Conservation (phyloP, 2,797 vertebrate species). For the Neomorphus geoffroyi region DNA sequence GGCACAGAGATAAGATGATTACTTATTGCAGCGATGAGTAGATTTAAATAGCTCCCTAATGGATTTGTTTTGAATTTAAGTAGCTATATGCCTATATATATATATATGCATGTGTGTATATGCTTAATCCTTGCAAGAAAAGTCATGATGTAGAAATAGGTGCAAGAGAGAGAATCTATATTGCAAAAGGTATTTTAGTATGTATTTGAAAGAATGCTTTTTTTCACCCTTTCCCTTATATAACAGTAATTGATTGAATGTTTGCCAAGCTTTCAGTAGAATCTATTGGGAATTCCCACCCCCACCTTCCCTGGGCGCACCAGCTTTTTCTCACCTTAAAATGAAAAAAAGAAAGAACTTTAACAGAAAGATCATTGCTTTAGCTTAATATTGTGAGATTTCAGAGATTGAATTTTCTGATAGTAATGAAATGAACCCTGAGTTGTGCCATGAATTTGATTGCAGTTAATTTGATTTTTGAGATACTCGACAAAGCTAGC, state of each 20-base stretch:
- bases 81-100: background rate
- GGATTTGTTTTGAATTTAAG: constrained; percentile 27
- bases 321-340: constrained; percentile 69
- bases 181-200: constrained; percentile 43
- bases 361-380: constrained; percentile 73
- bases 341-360: constrained; percentile 76
- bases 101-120: background rate
- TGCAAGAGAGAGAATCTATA: constrained; percentile 49
- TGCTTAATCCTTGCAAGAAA: constrained; percentile 27
- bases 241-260: constrained; percentile 64
- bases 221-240: constrained; percentile 27
- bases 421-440: constrained; percentile 68
- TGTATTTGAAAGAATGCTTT: constrained; percentile 33
- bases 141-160: background rate
- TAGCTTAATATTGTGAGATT: constrained; percentile 75
- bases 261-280: constrained; percentile 66
- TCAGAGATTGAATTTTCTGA: constrained; percentile 70
- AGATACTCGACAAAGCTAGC: constrained; percentile 40
- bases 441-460: constrained; percentile 64
- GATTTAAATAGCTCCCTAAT: constrained; percentile 6
- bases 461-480: constrained; percentile 68
- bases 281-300: constrained; percentile 58
- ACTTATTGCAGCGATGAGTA: constrained; percentile 26
- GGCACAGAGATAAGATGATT: constrained; percentile 11
- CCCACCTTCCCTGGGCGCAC: background rate